Evolutionary conservation across 2,797 vertebrate species (phyloP).

Genomic region (Siniperca undulata): DNA sequence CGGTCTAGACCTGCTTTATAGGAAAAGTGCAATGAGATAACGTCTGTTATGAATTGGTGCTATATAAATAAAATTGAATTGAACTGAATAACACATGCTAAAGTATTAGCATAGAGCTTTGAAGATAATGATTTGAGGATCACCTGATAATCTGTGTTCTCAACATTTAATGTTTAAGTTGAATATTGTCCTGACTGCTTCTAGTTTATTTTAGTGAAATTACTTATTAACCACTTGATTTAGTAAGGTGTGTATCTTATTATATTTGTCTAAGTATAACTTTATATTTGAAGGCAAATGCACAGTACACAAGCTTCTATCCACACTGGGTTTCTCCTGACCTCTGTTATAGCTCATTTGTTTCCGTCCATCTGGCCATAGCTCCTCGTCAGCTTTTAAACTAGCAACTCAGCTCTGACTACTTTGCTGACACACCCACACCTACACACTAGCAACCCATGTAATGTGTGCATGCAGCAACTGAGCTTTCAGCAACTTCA

Average conservation of each 20-base stretch:
- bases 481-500: constrained; percentile 29
- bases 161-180: neutral
- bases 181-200: neutral
- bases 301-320: neutral
- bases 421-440: constrained; percentile 43
- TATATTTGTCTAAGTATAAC: neutral
- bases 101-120: neutral
- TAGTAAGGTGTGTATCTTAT: neutral
- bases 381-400: constrained; percentile 63
- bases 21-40: too few relatives aligned
- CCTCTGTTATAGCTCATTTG: constrained; percentile 47
- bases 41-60: too few relatives aligned
- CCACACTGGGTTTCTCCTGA: constrained; percentile 33
- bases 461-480: constrained; percentile 22
- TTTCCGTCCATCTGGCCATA: constrained; percentile 52
- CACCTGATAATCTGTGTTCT: neutral
- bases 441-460: constrained; percentile 10
- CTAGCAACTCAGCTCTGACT: constrained; percentile 54
- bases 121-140: neutral
- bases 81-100: neutral
- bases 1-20: too few relatives aligned
- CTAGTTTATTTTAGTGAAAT: neutral
- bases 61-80: too few relatives aligned
- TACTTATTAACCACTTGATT: neutral
- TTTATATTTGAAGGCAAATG: constrained; percentile 9